Conservation (phyloP, 2,113 vertebrate species). For the Diadophis punctatus region DNA sequence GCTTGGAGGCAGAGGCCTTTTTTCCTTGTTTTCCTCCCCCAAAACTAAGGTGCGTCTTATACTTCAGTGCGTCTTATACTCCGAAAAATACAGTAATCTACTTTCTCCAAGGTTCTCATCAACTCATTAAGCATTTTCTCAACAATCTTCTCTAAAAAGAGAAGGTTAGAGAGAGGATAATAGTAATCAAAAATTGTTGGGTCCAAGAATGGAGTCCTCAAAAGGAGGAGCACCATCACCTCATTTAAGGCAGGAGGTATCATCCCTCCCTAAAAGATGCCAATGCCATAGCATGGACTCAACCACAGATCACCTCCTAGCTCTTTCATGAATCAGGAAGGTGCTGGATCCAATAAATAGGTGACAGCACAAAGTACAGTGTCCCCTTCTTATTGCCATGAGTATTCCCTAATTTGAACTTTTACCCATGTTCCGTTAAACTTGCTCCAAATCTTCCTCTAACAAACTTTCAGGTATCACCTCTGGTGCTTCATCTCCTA, state of each 20-base stretch:
- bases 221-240: background rate
- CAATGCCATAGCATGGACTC: background rate
- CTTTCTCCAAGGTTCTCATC: background rate
- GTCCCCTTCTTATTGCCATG: background rate
- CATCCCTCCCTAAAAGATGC: background rate
- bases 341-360: background rate
- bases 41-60: too few relatives aligned
- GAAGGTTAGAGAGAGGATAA: background rate
- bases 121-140: background rate
- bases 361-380: background rate
- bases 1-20: too few relatives aligned
- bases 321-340: background rate
- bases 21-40: too few relatives aligned
- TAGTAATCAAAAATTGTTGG: background rate
- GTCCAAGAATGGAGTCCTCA: background rate
- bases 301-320: background rate
- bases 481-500: background rate
- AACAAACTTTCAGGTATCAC: background rate
- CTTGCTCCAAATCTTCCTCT: background rate
- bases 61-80: too few relatives aligned
- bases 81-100: too few relatives aligned
- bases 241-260: background rate
- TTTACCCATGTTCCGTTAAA: background rate
- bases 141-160: background rate
- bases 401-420: background rate